Percentiles rank a stretch among this genome's conserved stretches.
Evolutionary conservation across 2,797 vertebrate species (phyloP).

Genomic region (Tokudaia muenninki): DNA sequence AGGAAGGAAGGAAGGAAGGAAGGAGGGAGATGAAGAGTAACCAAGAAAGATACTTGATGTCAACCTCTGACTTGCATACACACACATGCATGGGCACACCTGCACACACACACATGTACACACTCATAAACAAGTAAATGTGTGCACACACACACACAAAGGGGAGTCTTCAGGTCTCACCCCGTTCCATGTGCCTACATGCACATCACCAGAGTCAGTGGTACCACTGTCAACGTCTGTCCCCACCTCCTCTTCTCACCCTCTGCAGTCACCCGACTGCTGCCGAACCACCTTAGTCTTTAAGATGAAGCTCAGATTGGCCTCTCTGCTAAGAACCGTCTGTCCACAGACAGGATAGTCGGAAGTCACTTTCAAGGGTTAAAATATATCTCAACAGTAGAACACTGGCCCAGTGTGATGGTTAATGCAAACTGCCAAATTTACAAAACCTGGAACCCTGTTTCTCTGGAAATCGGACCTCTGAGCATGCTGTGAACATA

Average conservation of each 20-base stretch:
- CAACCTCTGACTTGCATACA: neutral
- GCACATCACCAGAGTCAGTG: accelerated
- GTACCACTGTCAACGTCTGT: neutral
- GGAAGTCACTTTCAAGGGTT: neutral
- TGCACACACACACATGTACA: neutral
- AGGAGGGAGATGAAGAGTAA: neutral
- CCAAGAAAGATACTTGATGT: neutral
- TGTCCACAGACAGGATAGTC: neutral
- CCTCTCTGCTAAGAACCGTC: neutral
- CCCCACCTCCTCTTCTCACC: neutral
- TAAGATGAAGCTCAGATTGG: neutral
- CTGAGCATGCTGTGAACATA: neutral
- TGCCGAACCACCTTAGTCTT: neutral
- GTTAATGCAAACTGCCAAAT: neutral
- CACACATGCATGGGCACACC: neutral
- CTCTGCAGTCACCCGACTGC: neutral
- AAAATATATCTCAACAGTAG: neutral
- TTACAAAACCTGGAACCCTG: neutral
- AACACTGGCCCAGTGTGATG: neutral
- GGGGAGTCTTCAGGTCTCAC: neutral
- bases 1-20: no score
- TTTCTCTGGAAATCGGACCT: no score
- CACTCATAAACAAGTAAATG: neutral
- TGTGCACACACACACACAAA: neutral
- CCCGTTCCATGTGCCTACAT: neutral